These are phyloP conservation scores for Diorhabda elongata DNA, from an alignment of 1,140 invertebrate genomes.

Conservation along the genomic window DNA sequence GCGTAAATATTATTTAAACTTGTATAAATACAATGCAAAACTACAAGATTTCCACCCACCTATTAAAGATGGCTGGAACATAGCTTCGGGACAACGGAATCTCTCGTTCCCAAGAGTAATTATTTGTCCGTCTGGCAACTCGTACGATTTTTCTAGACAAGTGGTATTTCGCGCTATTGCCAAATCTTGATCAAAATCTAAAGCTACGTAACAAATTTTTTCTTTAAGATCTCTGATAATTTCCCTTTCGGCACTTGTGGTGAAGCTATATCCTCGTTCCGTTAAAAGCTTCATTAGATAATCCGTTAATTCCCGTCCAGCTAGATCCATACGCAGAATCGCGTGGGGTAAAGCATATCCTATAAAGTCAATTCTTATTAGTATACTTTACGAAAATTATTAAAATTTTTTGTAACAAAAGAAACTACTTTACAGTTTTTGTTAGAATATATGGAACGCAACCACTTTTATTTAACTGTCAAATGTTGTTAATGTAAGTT, in stretches of 20 bases:
- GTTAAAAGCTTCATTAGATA: conserved; percentile 72
- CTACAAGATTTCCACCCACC: conserved; percentile 11
- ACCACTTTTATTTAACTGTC: not conserved
- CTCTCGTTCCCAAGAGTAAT: conserved; percentile 78
- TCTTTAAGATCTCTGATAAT: conserved; percentile 77
- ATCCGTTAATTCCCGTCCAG: conserved; percentile 67
- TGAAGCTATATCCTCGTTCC: conserved; percentile 58
- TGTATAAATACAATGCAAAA: not conserved
- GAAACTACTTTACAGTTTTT: not conserved
- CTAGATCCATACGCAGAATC: conserved; percentile 77
- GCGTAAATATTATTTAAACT: not conserved
- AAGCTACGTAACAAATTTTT: conserved; percentile 70
- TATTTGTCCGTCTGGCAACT: conserved; percentile 79
- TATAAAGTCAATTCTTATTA: conserved; percentile 17
- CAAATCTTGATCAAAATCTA: conserved; percentile 56
- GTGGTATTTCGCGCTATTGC: conserved; percentile 63
- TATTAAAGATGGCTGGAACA: conserved; percentile 77
- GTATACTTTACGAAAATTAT: not conserved
- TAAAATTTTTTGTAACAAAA: not conserved
- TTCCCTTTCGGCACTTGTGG: conserved; percentile 63
- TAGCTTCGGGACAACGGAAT: conserved; percentile 81
- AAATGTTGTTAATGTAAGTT: not conserved
- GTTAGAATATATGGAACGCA: not conserved
- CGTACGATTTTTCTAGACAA: conserved; percentile 71
- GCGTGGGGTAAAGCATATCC: conserved; percentile 61